Evolutionary conservation across 2,888 invertebrate species (phyloP), one percentile per base, ranked within the genome.

Genomic region (Abrostola tripartita): DNA sequence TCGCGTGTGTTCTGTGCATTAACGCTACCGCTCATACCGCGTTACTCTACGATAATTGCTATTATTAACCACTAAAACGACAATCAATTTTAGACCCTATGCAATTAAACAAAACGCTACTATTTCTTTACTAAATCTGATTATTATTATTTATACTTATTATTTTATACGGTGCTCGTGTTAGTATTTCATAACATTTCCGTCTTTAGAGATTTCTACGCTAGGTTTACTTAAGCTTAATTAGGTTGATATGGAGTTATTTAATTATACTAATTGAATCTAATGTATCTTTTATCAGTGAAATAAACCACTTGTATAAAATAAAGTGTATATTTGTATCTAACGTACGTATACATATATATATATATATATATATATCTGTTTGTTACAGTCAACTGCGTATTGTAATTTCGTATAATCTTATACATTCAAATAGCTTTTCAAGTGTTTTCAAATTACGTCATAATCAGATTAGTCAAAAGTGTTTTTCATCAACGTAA

Each of bases 1-100:
- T 89, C 72, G 86, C 88, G 86, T 88, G 90, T 79, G 80, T 79
- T 74, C 79, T 82, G 78, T 83, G 79, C 84, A 87, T 89, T 89
- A 89, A 78, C 82, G 82, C 81, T 50, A 47, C 71, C 81, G 81
- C 82, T 81, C 79, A 78, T 81, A 79, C 70, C 65, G 71, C 75
- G 79, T 81, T 81, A 79, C 79, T 84, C 78, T 72, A 82, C 78
- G 75, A 83, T 88, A 86, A 88, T 88, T 88, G 82, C 78, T 81
- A 80, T 81, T 88, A 85, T 86, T 81, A 85, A 84, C 73, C 74
- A 37, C 35, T 61, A 51, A 65, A 61, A 53, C 44, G 52, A 49
- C 78, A 72, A 65, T 52, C 64, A 10, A 83, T 65, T 78, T 38
- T 74, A 51, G 64, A 79, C 83, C 71, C 62, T 86, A 81, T 75